Conservation (phyloP, 2,888 invertebrate genomes). For the Drosophila prostipennis region DNA sequence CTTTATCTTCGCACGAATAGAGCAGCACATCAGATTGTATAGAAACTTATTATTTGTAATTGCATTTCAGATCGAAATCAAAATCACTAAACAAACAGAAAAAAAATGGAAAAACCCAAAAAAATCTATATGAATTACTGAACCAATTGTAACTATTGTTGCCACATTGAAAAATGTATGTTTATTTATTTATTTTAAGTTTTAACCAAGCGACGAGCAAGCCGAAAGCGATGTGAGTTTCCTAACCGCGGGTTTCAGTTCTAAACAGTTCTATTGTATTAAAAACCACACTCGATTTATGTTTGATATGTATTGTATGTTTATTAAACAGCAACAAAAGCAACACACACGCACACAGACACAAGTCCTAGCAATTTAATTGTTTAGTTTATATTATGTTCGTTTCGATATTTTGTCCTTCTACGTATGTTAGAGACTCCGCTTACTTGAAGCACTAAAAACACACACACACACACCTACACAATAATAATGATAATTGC, state of each 20-base stretch:
- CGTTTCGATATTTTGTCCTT: slow-evolving; percentile 40
- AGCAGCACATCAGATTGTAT: slow-evolving; percentile 64
- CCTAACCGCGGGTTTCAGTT: slow-evolving; percentile 65
- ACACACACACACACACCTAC: slow-evolving; percentile 28
- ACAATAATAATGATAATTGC: slow-evolving; percentile 64
- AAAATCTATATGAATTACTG: slow-evolving; percentile 44
- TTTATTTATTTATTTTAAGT: slow-evolving; percentile 77
- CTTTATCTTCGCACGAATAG: slow-evolving; percentile 54
- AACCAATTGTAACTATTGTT: slow-evolving; percentile 72
- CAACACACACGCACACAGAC: slow-evolving; percentile 43
- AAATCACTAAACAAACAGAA: slow-evolving; percentile 30
- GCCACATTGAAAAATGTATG: slow-evolving; percentile 71
- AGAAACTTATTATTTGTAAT: slow-evolving; percentile 70
- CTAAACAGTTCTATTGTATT: slow-evolving; percentile 60
- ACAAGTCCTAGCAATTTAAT: slow-evolving; percentile 75
- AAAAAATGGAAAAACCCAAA: slow-evolving; percentile 30
- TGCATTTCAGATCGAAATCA: slow-evolving; percentile 67
- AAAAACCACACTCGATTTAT: slow-evolving; percentile 52
- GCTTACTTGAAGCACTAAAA: slow-evolving; percentile 55
- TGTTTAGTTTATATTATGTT: slow-evolving; percentile 65
- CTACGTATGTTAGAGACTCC: slow-evolving; percentile 22
- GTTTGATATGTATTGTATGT: slow-evolving; percentile 49
- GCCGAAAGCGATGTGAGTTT: slow-evolving; percentile 43
- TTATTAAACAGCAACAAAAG: slow-evolving; percentile 52
- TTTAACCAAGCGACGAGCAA: slow-evolving; percentile 55